Percentiles rank a stretch among this genome's conserved stretches.
These are phyloP conservation scores for Tursiops truncatus DNA, from an alignment of 2,113 vertebrate species.

Conservation along the genomic window DNA sequence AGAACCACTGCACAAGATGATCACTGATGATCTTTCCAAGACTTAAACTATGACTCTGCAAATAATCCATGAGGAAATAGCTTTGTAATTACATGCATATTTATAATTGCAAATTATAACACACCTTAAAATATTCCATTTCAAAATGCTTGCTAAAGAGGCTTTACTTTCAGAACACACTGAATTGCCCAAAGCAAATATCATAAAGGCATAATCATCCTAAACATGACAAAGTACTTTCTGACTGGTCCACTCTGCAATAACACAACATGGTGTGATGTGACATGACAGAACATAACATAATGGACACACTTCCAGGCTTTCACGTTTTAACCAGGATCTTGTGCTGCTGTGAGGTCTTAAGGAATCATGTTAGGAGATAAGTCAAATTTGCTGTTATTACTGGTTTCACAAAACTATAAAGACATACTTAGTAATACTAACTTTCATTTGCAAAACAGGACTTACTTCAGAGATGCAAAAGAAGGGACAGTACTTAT, in stretches of 20 bases:
- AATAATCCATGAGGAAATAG: not conserved
- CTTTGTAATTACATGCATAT: not conserved
- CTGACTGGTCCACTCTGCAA: not conserved
- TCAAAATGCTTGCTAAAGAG: not conserved
- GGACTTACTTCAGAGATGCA: conserved; percentile 85
- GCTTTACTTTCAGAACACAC: not conserved
- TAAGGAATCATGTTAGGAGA: not conserved
- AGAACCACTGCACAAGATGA: not conserved
- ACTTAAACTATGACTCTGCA: not conserved
- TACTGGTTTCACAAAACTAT: not conserved
- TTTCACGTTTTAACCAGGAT: not conserved
- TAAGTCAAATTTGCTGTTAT: not conserved
- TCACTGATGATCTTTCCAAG: not conserved
- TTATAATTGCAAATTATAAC: not conserved
- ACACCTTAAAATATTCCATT: not conserved
- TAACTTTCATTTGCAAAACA: not conserved
- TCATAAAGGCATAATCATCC: not conserved
- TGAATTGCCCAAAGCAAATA: not conserved
- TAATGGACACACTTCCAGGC: not conserved
- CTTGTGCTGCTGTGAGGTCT: not conserved
- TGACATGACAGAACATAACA: no score
- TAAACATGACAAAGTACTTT: not conserved
- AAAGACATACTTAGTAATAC: not conserved
- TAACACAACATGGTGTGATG: not conserved
- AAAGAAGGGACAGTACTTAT: conserved; percentile 86